Percentiles rank a stretch among this genome's conserved stretches.
Conservation (phyloP, 2,797 vertebrate genomes). For the Channa striata region DNA sequence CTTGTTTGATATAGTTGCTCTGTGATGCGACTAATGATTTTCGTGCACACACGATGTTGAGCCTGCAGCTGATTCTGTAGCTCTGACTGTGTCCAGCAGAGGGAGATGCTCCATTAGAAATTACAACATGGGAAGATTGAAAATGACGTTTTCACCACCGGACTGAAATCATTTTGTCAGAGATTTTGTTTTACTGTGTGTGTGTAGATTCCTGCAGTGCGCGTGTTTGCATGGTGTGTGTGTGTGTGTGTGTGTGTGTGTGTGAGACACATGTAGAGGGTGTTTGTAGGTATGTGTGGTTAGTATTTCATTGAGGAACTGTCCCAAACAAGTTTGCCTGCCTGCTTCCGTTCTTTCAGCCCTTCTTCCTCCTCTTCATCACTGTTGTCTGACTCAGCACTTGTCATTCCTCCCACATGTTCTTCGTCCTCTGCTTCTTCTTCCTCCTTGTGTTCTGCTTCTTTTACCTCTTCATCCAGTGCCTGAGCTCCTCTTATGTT, state of each 20-base stretch:
- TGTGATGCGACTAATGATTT: slow-evolving; percentile 39
- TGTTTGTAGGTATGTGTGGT: slow-evolving; percentile 35
- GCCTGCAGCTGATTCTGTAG: slow-evolving; percentile 23
- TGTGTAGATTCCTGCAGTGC: slow-evolving; percentile 19
- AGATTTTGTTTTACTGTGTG: slow-evolving; percentile 32
- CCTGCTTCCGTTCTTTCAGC: slow-evolving; percentile 78
- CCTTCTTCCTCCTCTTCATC: slow-evolving; percentile 85
- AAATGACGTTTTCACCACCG: slow-evolving; percentile 71
- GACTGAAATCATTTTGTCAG: slow-evolving; percentile 70
- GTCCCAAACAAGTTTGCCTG: slow-evolving; percentile 92
- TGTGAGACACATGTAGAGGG: slow-evolving; percentile 2
- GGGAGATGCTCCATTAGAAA: slow-evolving; percentile 69
- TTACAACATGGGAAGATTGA: slow-evolving; percentile 28
- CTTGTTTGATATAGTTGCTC: slow-evolving; percentile 42
- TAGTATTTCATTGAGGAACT: slow-evolving; percentile 89
- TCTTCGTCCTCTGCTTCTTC: slow-evolving; percentile 85
- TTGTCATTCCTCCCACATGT: slow-evolving; percentile 87
- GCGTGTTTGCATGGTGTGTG: slow-evolving; percentile 20
- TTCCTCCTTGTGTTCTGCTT: slow-evolving; percentile 82
- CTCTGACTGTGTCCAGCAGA: slow-evolving; percentile 77
- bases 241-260: slow-evolving; percentile 20
- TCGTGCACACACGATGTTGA: slow-evolving; percentile 13
- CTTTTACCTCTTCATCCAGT: slow-evolving; percentile 61
- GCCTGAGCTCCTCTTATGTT: slow-evolving; percentile 86
- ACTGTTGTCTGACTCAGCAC: slow-evolving; percentile 91